These are phyloP conservation scores for Ophiodon elongatus DNA, from an alignment of 2,113 vertebrate genomes.

Conservation along the genomic window DNA sequence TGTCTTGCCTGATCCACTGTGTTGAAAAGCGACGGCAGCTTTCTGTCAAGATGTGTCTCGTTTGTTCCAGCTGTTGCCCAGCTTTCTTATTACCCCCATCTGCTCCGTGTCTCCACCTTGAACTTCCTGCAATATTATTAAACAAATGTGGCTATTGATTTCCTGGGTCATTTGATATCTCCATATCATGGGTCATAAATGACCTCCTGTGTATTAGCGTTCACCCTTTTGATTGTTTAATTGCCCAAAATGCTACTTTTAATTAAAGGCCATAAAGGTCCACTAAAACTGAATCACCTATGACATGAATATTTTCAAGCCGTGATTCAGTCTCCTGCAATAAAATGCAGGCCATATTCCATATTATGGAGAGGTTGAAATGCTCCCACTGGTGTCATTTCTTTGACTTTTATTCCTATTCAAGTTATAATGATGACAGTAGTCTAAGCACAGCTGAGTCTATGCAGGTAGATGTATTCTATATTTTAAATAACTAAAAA, in stretches of 20 bases:
- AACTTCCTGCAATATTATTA: slow-evolving; percentile 60
- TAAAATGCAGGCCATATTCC: slow-evolving; percentile 18
- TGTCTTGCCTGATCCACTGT: slow-evolving; percentile 75
- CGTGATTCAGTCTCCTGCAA: slow-evolving; percentile 22
- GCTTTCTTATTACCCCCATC: slow-evolving; percentile 69
- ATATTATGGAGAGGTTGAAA: slow-evolving; percentile 16
- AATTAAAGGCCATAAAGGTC: slow-evolving; percentile 53
- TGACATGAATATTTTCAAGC: slow-evolving; percentile 28
- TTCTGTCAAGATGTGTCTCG: slow-evolving; percentile 68
- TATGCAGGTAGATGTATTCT: neutral
- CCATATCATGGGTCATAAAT: slow-evolving; percentile 48
- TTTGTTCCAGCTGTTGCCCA: slow-evolving; percentile 73
- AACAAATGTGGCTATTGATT: slow-evolving; percentile 62
- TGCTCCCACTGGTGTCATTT: slow-evolving; percentile 17
- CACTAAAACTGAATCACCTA: slow-evolving; percentile 40
- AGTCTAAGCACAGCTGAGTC: neutral
- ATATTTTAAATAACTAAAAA: slow-evolving; percentile 4
- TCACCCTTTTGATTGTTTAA: slow-evolving; percentile 57
- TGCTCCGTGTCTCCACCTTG: slow-evolving; percentile 61
- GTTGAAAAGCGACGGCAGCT: slow-evolving; percentile 74
- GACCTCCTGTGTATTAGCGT: slow-evolving; percentile 23
- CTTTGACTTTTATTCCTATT: slow-evolving; percentile 17
- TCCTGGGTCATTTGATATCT: slow-evolving; percentile 57
- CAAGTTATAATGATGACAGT: neutral
- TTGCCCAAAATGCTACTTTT: slow-evolving; percentile 50